These are phyloP conservation scores for Drosophila pseudotalamancana DNA, from an alignment of 2,888 invertebrate species.

Conservation along the genomic window DNA sequence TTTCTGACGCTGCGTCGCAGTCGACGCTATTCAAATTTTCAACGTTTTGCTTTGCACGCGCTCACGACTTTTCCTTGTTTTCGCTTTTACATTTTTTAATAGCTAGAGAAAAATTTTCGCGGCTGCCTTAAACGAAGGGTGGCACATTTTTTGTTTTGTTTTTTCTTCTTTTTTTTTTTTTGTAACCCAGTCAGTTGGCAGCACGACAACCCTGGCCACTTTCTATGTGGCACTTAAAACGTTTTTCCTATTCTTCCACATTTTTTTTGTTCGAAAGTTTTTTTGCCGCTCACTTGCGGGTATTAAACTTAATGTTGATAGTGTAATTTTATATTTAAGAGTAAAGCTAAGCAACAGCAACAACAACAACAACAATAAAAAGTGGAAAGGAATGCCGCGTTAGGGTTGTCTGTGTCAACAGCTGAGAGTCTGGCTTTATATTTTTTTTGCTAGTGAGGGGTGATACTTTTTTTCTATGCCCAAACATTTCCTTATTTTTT, in stretches of 20 bases:
- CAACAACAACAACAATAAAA: too few species aligned
- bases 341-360: constrained; percentile 33
- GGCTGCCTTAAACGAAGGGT: constrained; percentile 45
- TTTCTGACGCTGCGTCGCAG: constrained; percentile 45
- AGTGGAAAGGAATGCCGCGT: neutral
- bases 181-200: constrained; percentile 37
- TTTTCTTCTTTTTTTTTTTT: constrained; percentile 9
- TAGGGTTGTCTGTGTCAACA: constrained; percentile 61
- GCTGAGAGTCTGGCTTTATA: constrained; percentile 21
- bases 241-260: constrained; percentile 26
- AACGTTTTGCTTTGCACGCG: constrained; percentile 79
- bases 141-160: constrained; percentile 42
- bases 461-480: constrained; percentile 38
- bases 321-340: constrained; percentile 80
- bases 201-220: constrained; percentile 71
- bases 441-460: constrained; percentile 16
- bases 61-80: constrained; percentile 72
- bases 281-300: constrained; percentile 69
- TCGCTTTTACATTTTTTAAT: constrained; percentile 80
- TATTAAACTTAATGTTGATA: constrained; percentile 81
- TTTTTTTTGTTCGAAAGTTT: constrained; percentile 26
- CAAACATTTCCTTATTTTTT: constrained; percentile 23
- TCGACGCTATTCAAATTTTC: constrained; percentile 72
- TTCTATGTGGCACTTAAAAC: constrained; percentile 72
- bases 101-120: constrained; percentile 71